Evolutionary conservation across 2,888 invertebrate genomes (phyloP).

Genomic region (Tubiluchus corallicola): DNA sequence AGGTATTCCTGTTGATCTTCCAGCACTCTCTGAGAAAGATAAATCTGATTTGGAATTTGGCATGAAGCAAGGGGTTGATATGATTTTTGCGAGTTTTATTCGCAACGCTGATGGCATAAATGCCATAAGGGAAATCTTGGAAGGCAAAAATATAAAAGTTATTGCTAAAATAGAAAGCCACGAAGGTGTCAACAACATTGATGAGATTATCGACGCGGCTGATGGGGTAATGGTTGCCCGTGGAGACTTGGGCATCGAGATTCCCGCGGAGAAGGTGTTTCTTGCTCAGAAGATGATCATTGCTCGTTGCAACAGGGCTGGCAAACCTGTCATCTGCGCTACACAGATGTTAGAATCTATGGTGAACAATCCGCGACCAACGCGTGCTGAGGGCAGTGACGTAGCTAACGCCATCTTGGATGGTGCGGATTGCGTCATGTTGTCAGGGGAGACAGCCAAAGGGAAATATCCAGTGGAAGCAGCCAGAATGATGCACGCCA

Average conservation of each 20-base stretch:
- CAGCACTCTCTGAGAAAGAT: conserved; percentile 12
- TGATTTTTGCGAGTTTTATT: conserved; percentile 12
- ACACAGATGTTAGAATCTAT: conserved; percentile 95
- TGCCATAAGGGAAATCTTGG: conserved; percentile 9
- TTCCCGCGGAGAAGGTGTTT: conserved; percentile 2
- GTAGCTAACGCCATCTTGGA: conserved; percentile 95
- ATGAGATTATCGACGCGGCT: conserved; percentile 9
- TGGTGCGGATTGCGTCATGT: conserved; percentile 95
- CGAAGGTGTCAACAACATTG: conserved; percentile 9
- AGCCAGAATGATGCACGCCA: conserved; percentile 39
- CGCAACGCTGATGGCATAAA: conserved; percentile 10
- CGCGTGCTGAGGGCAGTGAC: conserved; percentile 86
- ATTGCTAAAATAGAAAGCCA: conserved; percentile 12
- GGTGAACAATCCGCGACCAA: conserved; percentile 93
- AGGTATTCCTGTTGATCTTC: conserved; percentile 11
- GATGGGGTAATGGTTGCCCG: conserved; percentile 13
- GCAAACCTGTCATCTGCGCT: conserved; percentile 11
- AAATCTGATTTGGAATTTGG: conserved; percentile 10
- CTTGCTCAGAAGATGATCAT: conserved; percentile 11
- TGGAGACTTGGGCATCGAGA: conserved; percentile 11
- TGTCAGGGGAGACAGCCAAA: conserved; percentile 98
- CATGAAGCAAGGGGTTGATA: conserved; percentile 12
- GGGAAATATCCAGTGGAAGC: conserved; percentile 85
- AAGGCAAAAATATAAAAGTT: conserved; percentile 11
- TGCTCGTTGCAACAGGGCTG: not conserved